These are phyloP conservation scores for Dexiosoma caninum DNA, from an alignment of 2,888 invertebrate species.

Conservation along the genomic window DNA sequence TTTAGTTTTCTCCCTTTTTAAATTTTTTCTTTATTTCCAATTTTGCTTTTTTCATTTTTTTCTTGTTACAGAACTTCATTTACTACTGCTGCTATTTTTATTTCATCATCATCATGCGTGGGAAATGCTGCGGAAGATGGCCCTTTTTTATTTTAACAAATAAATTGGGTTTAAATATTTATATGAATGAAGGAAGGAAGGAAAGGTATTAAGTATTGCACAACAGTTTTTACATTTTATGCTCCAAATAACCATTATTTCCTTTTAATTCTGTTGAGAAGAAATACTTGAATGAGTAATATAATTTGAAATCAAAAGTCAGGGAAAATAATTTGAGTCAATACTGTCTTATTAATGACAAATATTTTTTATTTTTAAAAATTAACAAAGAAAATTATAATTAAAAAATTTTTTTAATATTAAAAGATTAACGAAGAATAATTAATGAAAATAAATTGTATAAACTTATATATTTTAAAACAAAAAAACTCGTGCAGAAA, in stretches of 20 bases:
- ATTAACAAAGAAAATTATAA: too few species aligned
- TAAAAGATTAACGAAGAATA: too few species aligned
- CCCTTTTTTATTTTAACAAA: constrained; percentile 28
- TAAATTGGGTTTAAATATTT: constrained; percentile 60
- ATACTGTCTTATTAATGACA: neutral
- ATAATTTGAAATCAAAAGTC: constrained; percentile 17
- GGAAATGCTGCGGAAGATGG: constrained; percentile 44
- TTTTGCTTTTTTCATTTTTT: neutral
- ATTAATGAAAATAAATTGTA: too few species aligned
- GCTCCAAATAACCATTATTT: constrained; percentile 2
- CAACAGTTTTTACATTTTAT: constrained; percentile 28
- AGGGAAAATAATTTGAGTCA: too few species aligned
- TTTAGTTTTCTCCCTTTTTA: constrained; percentile 37
- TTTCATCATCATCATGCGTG: constrained; percentile 24
- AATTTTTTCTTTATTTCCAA: neutral
- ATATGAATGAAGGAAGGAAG: constrained; percentile 20
- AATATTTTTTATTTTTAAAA: too few species aligned
- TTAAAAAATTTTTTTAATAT: too few species aligned
- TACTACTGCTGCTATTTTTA: constrained; percentile 32
- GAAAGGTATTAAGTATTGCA: constrained; percentile 38
- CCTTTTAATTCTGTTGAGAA: neutral
- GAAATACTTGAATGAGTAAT: neutral
- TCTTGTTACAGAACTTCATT: constrained; percentile 28
- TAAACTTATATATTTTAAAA: too few species aligned
- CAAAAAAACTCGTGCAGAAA: too few species aligned